These are phyloP conservation scores for Drosophila virilis DNA, from an alignment of 1,140 invertebrate species.

Conservation along the genomic window DNA sequence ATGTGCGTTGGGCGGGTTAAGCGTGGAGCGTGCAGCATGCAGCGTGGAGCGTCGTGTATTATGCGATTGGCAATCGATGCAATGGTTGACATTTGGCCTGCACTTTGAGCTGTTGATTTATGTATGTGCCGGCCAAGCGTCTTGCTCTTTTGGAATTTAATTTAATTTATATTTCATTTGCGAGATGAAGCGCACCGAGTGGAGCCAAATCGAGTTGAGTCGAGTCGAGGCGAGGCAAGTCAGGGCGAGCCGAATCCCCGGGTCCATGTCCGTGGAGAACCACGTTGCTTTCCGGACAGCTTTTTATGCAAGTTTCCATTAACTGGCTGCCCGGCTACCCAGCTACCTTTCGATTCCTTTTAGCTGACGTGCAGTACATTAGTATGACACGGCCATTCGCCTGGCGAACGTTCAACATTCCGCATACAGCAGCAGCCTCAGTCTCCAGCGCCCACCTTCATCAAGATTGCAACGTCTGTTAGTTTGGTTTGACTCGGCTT, in stretches of 20 bases:
- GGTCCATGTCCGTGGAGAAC: slow-evolving; percentile 16
- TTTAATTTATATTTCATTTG: slow-evolving; percentile 79
- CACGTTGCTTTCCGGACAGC: slow-evolving; percentile 10
- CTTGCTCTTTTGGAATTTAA: slow-evolving; percentile 70
- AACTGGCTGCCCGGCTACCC: slow-evolving; percentile 44
- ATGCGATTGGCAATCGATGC: slow-evolving; percentile 36
- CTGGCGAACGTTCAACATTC: background rate
- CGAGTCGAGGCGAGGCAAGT: background rate
- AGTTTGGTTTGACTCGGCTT: slow-evolving; percentile 21
- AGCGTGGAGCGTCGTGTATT: background rate
- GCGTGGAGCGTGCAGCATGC: slow-evolving; percentile 3
- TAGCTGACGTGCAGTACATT: slow-evolving; percentile 44
- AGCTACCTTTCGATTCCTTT: slow-evolving; percentile 38
- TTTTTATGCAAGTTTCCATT: slow-evolving; percentile 73
- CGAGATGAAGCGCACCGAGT: slow-evolving; percentile 12
- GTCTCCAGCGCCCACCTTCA: slow-evolving; percentile 31
- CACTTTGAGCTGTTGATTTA: slow-evolving; percentile 63
- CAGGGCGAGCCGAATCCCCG: slow-evolving; percentile 14
- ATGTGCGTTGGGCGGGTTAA: background rate
- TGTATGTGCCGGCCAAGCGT: slow-evolving; percentile 46
- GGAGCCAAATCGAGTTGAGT: slow-evolving; percentile 3
- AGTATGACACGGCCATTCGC: slow-evolving; percentile 33
- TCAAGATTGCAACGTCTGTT: slow-evolving; percentile 73
- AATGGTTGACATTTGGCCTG: slow-evolving; percentile 49
- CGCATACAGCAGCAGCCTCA: slow-evolving; percentile 6